Percentiles rank a stretch among this genome's conserved stretches.
Conservation (phyloP, 2,113 vertebrate species). For the Vulpes lagopus region DNA sequence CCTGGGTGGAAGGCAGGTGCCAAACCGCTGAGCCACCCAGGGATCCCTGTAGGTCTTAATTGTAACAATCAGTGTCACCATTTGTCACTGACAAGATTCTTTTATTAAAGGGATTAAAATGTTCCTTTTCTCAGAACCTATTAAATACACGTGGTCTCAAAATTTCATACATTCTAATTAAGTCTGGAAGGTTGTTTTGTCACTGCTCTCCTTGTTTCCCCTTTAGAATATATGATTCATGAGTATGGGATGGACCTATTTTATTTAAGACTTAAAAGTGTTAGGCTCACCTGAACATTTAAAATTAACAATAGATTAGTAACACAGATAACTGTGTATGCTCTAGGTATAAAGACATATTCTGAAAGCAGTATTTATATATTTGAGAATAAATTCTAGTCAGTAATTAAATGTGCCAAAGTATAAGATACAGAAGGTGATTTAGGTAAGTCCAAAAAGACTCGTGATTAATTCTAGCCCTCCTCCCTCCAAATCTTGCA, state of each 20-base stretch:
- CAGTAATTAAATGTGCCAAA: neutral
- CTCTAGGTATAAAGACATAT: neutral
- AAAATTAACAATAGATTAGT: neutral
- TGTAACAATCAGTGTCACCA: neutral
- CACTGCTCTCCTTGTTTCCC: neutral
- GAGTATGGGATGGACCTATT: neutral
- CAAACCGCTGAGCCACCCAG: too few species aligned
- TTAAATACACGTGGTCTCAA: neutral
- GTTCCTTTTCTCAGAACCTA: neutral
- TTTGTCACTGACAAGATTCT: neutral
- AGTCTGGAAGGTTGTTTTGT: neutral
- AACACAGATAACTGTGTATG: neutral
- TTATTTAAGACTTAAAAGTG: neutral
- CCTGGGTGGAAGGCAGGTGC: too few species aligned
- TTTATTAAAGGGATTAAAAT: conserved; percentile 9
- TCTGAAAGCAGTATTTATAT: neutral
- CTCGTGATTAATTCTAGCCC: neutral
- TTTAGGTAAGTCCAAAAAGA: neutral
- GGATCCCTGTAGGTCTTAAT: neutral
- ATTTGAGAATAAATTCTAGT: neutral
- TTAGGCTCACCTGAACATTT: neutral
- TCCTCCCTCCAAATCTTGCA: neutral
- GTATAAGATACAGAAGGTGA: neutral
- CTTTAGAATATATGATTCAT: neutral
- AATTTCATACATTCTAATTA: neutral